Evolutionary conservation across 2,888 invertebrate species (phyloP).

Genomic region (Pachycephus smyrnensis): DNA sequence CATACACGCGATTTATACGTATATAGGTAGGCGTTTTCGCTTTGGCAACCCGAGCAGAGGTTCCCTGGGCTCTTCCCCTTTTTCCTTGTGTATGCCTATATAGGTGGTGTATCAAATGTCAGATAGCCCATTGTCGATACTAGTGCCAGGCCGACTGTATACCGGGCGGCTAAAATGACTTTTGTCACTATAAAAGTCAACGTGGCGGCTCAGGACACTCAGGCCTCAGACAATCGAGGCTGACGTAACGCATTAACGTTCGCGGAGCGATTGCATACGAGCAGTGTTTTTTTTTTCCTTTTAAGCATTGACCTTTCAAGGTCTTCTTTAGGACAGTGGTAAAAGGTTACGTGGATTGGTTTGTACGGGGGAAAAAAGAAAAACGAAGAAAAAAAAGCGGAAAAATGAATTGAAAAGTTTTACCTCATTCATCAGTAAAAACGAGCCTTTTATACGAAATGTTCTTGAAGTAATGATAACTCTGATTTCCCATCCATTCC

Average conservation of each 20-base stretch:
- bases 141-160: neutral
- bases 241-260: no score
- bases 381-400: no score
- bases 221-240: no score
- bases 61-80: neutral
- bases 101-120: neutral
- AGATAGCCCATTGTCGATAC: neutral
- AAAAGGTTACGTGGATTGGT: neutral
- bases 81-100: neutral
- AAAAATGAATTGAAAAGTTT: neutral
- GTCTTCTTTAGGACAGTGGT: no score
- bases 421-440: neutral
- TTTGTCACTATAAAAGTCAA: neutral
- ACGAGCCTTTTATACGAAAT: neutral
- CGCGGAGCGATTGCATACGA: no score
- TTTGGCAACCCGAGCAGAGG: neutral
- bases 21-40: neutral
- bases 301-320: no score
- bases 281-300: no score
- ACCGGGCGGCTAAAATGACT: neutral
- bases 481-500: neutral
- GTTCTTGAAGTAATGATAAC: neutral
- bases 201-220: neutral
- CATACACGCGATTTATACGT: neutral
- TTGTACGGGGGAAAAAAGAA: no score